Conservation (phyloP, 2,797 vertebrate genomes). For the Fratercula arctica region DNA sequence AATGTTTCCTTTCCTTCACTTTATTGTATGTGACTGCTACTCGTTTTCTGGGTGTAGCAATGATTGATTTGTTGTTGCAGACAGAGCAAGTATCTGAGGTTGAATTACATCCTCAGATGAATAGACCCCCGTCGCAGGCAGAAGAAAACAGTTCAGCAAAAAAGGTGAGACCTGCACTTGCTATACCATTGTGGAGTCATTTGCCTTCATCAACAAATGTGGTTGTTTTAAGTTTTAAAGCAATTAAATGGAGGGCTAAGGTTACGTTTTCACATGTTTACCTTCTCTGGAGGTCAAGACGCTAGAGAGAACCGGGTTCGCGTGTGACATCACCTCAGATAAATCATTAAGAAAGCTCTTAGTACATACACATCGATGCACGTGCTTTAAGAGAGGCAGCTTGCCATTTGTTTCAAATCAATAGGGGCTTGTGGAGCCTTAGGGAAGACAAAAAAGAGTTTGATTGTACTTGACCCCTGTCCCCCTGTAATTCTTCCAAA, state of each 20-base stretch:
- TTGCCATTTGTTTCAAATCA: slow-evolving; percentile 36
- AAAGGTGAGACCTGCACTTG: slow-evolving; percentile 77
- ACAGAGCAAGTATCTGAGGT: slow-evolving; percentile 80
- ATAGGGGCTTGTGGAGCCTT: neutral
- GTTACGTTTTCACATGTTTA: slow-evolving; percentile 17
- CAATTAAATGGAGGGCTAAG: neutral
- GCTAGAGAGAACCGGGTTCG: neutral
- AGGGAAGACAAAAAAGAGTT: neutral
- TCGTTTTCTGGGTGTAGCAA: slow-evolving; percentile 38
- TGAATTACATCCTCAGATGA: slow-evolving; percentile 76
- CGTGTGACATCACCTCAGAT: neutral
- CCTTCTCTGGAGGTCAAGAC: slow-evolving; percentile 29
- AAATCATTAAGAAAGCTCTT: slow-evolving; percentile 48
- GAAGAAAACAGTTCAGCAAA: slow-evolving; percentile 83
- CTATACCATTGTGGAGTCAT: neutral
- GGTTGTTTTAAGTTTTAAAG: neutral
- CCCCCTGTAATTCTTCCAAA: neutral
- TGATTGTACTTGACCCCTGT: neutral
- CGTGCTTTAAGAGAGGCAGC: neutral
- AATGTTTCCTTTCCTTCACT: slow-evolving; percentile 32
- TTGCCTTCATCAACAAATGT: neutral
- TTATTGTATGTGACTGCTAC: slow-evolving; percentile 37
- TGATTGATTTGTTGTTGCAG: slow-evolving; percentile 77
- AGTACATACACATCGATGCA: neutral
- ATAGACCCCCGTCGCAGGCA: slow-evolving; percentile 70